phyloP scores from a whole-genome alignment of 2,797 vertebrate species.

The Nyctalus aviator region DNA sequence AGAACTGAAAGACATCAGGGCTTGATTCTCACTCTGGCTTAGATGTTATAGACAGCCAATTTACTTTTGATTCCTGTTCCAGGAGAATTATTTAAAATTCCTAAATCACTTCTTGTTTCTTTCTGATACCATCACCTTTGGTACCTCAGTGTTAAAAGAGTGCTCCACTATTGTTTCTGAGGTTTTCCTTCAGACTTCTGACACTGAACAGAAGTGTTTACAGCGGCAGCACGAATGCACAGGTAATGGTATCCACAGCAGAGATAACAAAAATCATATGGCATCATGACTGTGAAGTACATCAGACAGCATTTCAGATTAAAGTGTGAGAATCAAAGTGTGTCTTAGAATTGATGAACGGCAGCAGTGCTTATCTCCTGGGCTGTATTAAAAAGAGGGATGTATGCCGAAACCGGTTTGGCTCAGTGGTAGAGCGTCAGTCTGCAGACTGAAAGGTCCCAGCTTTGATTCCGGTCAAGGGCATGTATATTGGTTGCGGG shows the following conservation, averaged over 20 bases:
- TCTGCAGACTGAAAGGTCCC: no score
- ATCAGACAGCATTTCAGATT: not conserved
- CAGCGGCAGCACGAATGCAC: not conserved
- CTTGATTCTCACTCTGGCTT: not conserved
- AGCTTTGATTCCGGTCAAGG: no score
- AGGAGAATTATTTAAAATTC: not conserved
- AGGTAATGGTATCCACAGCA: not conserved
- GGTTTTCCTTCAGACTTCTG: not conserved
- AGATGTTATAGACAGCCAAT: not conserved
- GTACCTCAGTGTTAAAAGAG: not conserved
- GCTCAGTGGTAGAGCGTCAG: no score
- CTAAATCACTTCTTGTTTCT: not conserved
- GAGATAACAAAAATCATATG: not conserved
- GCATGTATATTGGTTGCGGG: no score
- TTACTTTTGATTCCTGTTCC: not conserved
- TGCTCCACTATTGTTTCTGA: not conserved
- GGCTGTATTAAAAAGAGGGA: not conserved
- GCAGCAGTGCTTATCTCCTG: not conserved
- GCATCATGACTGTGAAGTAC: not conserved
- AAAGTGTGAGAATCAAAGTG: not conserved
- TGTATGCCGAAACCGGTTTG: no score
- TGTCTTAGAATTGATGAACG: not conserved
- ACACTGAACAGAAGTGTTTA: not conserved
- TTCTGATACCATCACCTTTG: not conserved
- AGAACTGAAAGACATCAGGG: not conserved